These are phyloP conservation scores for Taurulus bubalis DNA, from an alignment of 2,113 vertebrate genomes.

Conservation along the genomic window DNA sequence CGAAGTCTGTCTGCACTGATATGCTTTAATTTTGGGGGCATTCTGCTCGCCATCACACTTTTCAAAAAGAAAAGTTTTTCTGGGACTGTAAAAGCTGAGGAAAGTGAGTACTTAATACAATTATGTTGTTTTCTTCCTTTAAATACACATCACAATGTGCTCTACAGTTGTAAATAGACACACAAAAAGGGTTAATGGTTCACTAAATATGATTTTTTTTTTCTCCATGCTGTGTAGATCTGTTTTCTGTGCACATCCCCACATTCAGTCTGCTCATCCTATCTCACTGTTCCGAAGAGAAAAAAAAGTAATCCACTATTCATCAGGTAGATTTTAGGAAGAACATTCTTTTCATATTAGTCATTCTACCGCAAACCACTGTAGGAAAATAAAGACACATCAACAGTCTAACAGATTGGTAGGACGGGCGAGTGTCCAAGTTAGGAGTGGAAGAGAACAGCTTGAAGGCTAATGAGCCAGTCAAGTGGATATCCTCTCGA, in stretches of 20 bases:
- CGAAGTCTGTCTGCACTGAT: background rate
- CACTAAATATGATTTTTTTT: background rate
- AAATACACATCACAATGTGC: background rate
- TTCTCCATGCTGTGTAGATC: background rate
- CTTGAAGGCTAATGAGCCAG: conserved; percentile 76
- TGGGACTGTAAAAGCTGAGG: background rate
- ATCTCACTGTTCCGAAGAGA: background rate
- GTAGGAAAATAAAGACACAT: conserved; percentile 30
- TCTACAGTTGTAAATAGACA: background rate
- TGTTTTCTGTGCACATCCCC: background rate
- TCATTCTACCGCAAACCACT: conserved; percentile 5
- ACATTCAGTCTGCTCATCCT: background rate
- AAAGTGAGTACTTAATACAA: background rate
- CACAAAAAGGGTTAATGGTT: background rate
- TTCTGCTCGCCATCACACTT: background rate
- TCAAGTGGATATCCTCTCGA: conserved; percentile 74
- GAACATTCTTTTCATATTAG: background rate
- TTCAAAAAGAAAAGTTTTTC: background rate
- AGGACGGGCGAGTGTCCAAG: conserved; percentile 45
- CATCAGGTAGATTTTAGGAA: background rate
- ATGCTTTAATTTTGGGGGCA: background rate
- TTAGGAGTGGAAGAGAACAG: conserved; percentile 65
- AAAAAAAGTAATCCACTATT: background rate
- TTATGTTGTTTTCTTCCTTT: background rate
- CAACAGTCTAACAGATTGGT: conserved; percentile 45